These are phyloP conservation scores for Euleptes europaea DNA, from an alignment of 2,113 vertebrate species.

Conservation along the genomic window DNA sequence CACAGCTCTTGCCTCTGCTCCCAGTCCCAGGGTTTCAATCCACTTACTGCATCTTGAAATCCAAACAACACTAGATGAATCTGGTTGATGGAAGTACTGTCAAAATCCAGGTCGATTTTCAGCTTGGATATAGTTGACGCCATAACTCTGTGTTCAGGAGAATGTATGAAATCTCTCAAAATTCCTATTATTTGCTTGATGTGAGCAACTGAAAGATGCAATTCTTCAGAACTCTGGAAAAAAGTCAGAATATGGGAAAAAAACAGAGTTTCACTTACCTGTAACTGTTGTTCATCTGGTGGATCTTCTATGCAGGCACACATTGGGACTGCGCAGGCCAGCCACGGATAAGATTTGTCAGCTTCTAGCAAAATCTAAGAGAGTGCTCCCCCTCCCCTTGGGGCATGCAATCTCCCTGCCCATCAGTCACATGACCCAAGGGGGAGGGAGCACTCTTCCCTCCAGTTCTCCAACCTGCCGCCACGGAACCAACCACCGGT, in stretches of 20 bases:
- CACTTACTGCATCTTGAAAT: slow-evolving; percentile 93
- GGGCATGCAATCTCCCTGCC: too few species aligned
- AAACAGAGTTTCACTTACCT: too few species aligned
- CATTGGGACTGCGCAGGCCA: too few species aligned
- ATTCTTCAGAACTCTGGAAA: slow-evolving; percentile 85
- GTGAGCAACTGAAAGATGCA: slow-evolving; percentile 86
- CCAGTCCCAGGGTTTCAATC: neutral
- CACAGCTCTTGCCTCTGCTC: neutral
- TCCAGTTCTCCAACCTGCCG: too few species aligned
- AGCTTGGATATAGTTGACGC: slow-evolving; percentile 91
- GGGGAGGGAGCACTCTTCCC: too few species aligned
- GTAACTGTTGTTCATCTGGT: too few species aligned
- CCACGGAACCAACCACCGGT: too few species aligned
- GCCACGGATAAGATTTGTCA: too few species aligned
- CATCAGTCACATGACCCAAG: too few species aligned
- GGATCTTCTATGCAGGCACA: too few species aligned
- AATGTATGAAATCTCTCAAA: slow-evolving; percentile 92
- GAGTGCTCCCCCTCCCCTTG: too few species aligned
- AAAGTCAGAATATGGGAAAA: neutral
- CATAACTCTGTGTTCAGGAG: slow-evolving; percentile 92
- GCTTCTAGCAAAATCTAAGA: too few species aligned
- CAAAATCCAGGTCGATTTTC: slow-evolving; percentile 92
- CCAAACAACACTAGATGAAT: slow-evolving; percentile 93
- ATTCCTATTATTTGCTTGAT: slow-evolving; percentile 95
- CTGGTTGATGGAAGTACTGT: slow-evolving; percentile 92